Evolutionary conservation across 1,140 invertebrate species (phyloP).

Genomic region (Euglossa dilemma): DNA sequence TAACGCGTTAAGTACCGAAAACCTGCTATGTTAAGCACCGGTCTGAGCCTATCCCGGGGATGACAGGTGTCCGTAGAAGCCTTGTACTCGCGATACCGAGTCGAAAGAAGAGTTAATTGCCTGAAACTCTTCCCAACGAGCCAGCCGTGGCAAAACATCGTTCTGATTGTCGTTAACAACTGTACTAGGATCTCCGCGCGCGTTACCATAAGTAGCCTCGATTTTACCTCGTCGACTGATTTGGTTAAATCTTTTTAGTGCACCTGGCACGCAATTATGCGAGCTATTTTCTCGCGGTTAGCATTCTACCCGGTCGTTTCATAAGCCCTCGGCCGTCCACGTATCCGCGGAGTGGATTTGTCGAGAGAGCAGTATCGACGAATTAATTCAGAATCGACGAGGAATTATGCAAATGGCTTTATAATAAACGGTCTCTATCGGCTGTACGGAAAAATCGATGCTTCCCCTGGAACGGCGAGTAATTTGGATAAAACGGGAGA

Average conservation of each 20-base stretch:
- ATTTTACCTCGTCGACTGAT: constrained; percentile 39
- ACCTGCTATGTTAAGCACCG: constrained; percentile 20
- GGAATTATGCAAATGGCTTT: constrained; percentile 1
- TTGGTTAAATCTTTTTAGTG: constrained; percentile 39
- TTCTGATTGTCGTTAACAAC: constrained; percentile 31
- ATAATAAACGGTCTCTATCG: too few species aligned
- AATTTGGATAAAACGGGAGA: neutral
- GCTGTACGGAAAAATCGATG: neutral
- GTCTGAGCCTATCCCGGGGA: constrained; percentile 16
- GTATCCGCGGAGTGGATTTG: neutral
- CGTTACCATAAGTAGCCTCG: constrained; percentile 21
- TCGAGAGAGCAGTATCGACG: neutral
- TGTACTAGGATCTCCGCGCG: constrained; percentile 29
- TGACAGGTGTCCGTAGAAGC: constrained; percentile 37
- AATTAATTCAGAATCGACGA: neutral
- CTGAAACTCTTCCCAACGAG: constrained; percentile 19
- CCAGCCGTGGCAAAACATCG: constrained; percentile 31
- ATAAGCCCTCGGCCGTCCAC: constrained; percentile 1
- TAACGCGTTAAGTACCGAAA: constrained; percentile 15
- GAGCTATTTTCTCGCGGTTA: constrained; percentile 6
- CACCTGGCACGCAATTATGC: constrained; percentile 36
- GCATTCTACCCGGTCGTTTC: constrained; percentile 6
- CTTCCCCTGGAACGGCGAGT: neutral
- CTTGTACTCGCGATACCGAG: constrained; percentile 14
- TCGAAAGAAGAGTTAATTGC: constrained; percentile 48